Base-by-base conservation (phyloP, 1,140 invertebrate species). In the Neomicropteryx cornuta region DNA sequence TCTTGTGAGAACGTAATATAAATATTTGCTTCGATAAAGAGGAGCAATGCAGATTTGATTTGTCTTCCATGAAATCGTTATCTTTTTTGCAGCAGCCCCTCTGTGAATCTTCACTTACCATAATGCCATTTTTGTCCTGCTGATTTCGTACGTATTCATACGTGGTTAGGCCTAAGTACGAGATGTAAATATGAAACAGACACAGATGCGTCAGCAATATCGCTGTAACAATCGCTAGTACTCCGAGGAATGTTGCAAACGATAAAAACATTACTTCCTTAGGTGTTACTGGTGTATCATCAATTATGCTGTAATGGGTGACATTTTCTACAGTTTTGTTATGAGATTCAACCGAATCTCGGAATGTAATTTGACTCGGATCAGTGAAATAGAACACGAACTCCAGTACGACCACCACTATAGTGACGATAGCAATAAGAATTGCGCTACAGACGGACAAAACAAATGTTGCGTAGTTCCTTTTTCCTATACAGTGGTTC, bases 401-500 rank as follows among this genome's bases (percentile, higher is more conserved):
- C 49, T 87, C 83, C 1, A 72, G 66, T 14, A 83, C 53, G 35
- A 78, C 79, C 13, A 87, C 63, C 5, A 68, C 70, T 35, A 81
- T 66, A 11, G 89, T 77, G n/a, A 78, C 67, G 10, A 82, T 48
- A 5, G 80, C 74, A 31, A 83, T 77, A 14, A 83, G 53, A 36
- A 90, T 76, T 3, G 87, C 88, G 17, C 85, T 87, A n/a, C 81
- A 68, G 5, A 96, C 76, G 50, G 87, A 90, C 47, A 79, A 73
- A 18, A 95, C 71, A 58, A 96, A 97, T 16, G 81, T 78, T 18
- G 68, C 72, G 66, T 97, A 97, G 57, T 97, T 97, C 41, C 87
- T 72, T 5, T 73, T 73, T 1, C 94, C 94, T 17, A 97, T 79
- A 67, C 94, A 98, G 57, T 93, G 93, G 66, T 97, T 97, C 18